phyloP scores from a whole-genome alignment of 1,140 invertebrate species.

The Macrobrachium nipponense region DNA sequence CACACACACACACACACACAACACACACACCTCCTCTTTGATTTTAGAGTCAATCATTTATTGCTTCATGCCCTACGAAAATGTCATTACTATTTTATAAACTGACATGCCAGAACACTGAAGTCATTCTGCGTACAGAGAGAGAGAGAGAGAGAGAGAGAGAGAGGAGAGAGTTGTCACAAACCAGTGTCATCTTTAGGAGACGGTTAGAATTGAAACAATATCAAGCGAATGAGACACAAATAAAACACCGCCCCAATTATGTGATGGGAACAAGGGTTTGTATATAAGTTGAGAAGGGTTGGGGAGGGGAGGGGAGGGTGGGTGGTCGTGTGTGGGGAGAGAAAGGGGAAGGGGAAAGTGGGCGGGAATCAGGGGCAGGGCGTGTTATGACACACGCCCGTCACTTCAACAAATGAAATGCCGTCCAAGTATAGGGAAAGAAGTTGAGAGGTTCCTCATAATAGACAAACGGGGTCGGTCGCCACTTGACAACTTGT shows the following conservation, averaged over 20 bases:
- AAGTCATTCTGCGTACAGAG: too few species aligned
- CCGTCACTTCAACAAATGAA: constrained; percentile 1
- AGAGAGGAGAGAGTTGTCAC: too few species aligned
- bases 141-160: too few species aligned
- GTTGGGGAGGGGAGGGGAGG: not conserved
- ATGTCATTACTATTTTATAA: too few species aligned
- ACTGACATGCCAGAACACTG: too few species aligned
- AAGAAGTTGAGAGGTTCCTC: not conserved
- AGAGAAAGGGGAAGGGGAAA: not conserved
- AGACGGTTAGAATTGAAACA: not conserved
- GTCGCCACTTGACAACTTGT: too few species aligned
- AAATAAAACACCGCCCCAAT: not conserved
- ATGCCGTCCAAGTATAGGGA: not conserved
- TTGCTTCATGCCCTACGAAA: too few species aligned
- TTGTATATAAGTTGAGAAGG: not conserved
- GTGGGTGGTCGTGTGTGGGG: not conserved
- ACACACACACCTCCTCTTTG: too few species aligned
- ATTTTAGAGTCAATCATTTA: too few species aligned
- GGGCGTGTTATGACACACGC: not conserved
- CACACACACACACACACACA: too few species aligned
- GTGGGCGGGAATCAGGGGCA: not conserved
- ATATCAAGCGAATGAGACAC: not conserved
- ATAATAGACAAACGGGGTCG: too few species aligned
- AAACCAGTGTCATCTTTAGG: too few species aligned
- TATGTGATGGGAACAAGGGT: not conserved